Conservation (phyloP, 2,797 vertebrate species). For the Gadopsis marmoratus region DNA sequence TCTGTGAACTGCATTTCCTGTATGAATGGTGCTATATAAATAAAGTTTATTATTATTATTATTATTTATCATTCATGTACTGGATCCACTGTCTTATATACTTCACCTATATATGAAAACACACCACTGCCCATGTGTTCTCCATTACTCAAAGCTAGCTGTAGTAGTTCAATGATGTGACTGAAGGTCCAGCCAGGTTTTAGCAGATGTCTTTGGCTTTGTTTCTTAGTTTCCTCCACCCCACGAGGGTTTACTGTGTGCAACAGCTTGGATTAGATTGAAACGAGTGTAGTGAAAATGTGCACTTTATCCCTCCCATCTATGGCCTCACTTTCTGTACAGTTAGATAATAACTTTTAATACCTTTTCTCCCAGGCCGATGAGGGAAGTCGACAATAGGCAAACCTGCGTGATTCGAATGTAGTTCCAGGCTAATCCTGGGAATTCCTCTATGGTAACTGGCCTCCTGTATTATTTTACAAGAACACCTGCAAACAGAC, state of each 20-base stretch:
- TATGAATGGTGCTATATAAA: too few species aligned
- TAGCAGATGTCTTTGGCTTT: slow-evolving; percentile 73
- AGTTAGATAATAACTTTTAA: slow-evolving; percentile 59
- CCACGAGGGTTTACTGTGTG: slow-evolving; percentile 55
- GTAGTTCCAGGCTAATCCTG: slow-evolving; percentile 55
- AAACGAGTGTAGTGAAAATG: slow-evolving; percentile 46
- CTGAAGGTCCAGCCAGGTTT: slow-evolving; percentile 58
- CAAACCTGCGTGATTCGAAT: slow-evolving; percentile 52
- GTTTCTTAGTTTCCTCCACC: slow-evolving; percentile 38
- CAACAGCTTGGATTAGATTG: slow-evolving; percentile 50
- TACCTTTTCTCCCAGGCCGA: slow-evolving; percentile 42
- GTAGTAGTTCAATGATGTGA: slow-evolving; percentile 65
- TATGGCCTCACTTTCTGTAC: slow-evolving; percentile 63
- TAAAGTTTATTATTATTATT: too few species aligned
- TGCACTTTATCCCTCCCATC: slow-evolving; percentile 27
- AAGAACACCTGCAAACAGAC: slow-evolving; percentile 55
- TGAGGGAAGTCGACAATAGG: slow-evolving; percentile 54
- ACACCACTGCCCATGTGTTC: slow-evolving; percentile 62
- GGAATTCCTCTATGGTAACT: slow-evolving; percentile 58
- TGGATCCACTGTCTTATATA: slow-evolving; percentile 47
- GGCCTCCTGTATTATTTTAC: slow-evolving; percentile 53
- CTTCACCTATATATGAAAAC: slow-evolving; percentile 55
- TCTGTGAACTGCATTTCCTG: too few species aligned
- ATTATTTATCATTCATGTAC: slow-evolving; percentile 24
- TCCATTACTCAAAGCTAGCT: slow-evolving; percentile 57